Evolutionary conservation across 2,797 vertebrate genomes (phyloP).

Genomic region (Poecilia picta): DNA sequence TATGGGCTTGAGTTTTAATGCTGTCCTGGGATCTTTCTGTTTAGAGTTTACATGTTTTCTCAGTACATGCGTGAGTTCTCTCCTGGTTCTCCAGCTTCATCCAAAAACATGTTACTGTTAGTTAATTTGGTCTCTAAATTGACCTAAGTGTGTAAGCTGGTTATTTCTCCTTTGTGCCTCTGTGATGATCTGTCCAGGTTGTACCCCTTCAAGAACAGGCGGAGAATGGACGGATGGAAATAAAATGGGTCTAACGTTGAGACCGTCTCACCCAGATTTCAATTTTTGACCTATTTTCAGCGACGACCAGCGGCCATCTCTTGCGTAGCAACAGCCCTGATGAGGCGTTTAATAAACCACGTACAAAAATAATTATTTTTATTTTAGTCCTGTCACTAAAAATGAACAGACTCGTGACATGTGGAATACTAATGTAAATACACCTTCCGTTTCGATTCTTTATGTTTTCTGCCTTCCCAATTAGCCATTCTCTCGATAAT

Average conservation of each 20-base stretch:
- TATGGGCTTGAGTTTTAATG: background rate
- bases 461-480: background rate
- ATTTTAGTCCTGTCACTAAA: background rate
- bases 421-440: background rate
- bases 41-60: background rate
- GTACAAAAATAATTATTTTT: constrained; percentile 9
- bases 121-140: background rate
- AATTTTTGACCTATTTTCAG: constrained; percentile 17
- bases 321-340: background rate
- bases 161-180: background rate
- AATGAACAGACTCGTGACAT: background rate
- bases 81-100: background rate
- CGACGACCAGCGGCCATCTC: constrained; percentile 31
- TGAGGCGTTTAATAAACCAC: background rate
- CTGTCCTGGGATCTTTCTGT: background rate
- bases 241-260: background rate
- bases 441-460: background rate
- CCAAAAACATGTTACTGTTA: background rate
- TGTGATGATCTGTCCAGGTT: background rate
- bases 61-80: background rate
- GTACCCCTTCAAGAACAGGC: background rate
- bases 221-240: background rate
- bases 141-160: background rate
- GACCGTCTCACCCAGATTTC: background rate
- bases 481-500: background rate